These are phyloP conservation scores for Enteromius unitaeniatus DNA, from an alignment of 2,797 vertebrate genomes.

Conservation along the genomic window DNA sequence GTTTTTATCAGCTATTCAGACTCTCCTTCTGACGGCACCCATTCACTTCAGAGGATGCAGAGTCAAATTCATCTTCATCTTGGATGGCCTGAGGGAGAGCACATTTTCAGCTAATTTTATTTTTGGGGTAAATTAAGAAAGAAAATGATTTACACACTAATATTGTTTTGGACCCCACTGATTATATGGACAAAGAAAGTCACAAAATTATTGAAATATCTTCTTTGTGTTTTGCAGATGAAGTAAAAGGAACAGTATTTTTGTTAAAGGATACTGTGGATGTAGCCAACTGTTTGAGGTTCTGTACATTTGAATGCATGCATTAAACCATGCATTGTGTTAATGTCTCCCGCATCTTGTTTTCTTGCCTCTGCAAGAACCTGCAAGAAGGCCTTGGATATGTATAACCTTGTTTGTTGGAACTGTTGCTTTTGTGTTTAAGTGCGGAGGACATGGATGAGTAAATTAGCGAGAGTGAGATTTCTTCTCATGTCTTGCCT, in stretches of 20 bases:
- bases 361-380: not conserved
- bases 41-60: not conserved
- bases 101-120: not conserved
- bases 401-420: not conserved
- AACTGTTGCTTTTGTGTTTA: constrained; percentile 9
- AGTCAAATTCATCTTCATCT: not conserved
- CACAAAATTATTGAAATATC: not conserved
- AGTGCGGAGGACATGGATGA: constrained; percentile 17
- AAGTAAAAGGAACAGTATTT: not conserved
- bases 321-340: constrained; percentile 19
- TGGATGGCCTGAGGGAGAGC: not conserved
- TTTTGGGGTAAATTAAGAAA: not conserved
- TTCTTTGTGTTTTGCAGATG: not conserved
- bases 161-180: not conserved
- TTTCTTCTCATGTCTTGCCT: not conserved
- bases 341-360: not conserved
- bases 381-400: not conserved
- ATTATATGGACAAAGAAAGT: too few species aligned
- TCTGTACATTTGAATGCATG: not conserved
- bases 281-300: not conserved
- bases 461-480: not conserved
- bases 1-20: not conserved
- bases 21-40: not conserved
- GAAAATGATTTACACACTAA: not conserved
- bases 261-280: not conserved